Conservation (phyloP, 2,113 vertebrate species). For the Pelusios castaneus region DNA sequence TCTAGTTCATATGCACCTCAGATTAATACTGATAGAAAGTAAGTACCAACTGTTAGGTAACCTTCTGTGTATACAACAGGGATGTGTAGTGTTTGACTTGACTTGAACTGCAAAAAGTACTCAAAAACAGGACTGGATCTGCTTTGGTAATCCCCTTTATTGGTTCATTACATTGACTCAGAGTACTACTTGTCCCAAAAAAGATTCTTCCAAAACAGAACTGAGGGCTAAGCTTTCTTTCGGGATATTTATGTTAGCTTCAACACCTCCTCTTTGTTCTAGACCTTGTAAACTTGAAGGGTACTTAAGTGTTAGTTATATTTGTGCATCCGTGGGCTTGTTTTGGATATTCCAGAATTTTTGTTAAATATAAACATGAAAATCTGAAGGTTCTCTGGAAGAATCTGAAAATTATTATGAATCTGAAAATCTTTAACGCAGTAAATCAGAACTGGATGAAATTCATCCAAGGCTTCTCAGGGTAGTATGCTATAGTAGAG, state of each 20-base stretch:
- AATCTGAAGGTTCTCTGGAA: neutral
- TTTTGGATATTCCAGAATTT: neutral
- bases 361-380: neutral
- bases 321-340: neutral
- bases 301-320: neutral
- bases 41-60: neutral
- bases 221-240: neutral
- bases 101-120: neutral
- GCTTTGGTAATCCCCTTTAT: neutral
- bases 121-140: neutral
- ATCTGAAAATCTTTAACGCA: neutral
- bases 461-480: neutral
- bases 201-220: neutral
- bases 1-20: neutral
- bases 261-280: neutral
- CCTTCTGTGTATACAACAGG: neutral
- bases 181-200: neutral
- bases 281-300: neutral
- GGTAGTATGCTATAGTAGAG: neutral
- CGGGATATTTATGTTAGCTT: neutral
- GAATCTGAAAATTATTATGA: neutral
- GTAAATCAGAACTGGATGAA: neutral
- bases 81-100: neutral
- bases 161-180: neutral
- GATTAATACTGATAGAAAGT: neutral